Percentiles rank a stretch among this genome's conserved stretches.
Conservation (phyloP, 2,113 vertebrate species). For the Tachycineta bicolor region DNA sequence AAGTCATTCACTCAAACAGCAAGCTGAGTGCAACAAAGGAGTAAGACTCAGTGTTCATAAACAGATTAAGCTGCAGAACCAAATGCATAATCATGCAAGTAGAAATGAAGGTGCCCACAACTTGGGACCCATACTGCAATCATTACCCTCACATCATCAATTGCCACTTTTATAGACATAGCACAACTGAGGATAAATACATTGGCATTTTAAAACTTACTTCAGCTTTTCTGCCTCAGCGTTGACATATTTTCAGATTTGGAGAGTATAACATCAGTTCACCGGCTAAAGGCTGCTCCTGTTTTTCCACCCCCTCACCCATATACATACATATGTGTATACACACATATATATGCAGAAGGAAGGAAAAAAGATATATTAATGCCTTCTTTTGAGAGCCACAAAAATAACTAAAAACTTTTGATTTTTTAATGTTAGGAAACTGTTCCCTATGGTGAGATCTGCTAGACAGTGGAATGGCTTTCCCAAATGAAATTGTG, state of each 20-base stretch:
- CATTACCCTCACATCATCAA: not conserved
- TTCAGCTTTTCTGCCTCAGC: not conserved
- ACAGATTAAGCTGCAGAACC: not conserved
- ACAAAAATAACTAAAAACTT: not conserved
- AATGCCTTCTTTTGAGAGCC: not conserved
- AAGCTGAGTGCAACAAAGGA: not conserved
- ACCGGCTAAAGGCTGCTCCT: not conserved
- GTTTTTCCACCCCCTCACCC: not conserved
- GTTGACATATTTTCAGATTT: not conserved
- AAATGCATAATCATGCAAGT: not conserved
- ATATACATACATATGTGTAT: not conserved
- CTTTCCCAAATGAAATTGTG: not conserved
- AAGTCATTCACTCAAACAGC: not conserved
- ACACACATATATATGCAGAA: not conserved
- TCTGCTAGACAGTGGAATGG: not conserved
- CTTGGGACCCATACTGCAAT: not conserved
- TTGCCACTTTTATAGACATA: not conserved
- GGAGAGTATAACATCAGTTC: not conserved
- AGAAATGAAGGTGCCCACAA: not conserved
- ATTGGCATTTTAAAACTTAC: not conserved
- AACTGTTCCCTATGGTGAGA: not conserved
- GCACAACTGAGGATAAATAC: not conserved
- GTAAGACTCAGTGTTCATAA: not conserved
- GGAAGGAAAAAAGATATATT: rapidly evolving
- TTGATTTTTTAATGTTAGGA: not conserved